These are phyloP conservation scores for Shargacucullia verbasci DNA, from an alignment of 2,888 invertebrate genomes.

Conservation along the genomic window DNA sequence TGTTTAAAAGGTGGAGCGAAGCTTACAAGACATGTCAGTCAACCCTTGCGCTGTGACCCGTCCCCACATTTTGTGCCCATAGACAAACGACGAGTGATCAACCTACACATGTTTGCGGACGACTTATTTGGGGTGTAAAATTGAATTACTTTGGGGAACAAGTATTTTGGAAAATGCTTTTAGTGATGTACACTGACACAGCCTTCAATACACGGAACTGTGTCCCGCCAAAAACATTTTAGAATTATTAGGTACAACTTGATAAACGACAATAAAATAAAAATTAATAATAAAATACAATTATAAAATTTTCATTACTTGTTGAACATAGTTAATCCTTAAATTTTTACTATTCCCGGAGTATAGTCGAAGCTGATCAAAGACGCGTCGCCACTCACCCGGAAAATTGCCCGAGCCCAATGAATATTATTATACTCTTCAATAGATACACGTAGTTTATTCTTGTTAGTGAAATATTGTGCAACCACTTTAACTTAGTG, in stretches of 20 bases:
- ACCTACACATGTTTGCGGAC: slow-evolving; percentile 67
- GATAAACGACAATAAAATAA: no score
- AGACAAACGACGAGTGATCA: slow-evolving; percentile 66
- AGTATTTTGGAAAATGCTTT: slow-evolving; percentile 75
- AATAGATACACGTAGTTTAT: slow-evolving; percentile 84
- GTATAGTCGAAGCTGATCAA: slow-evolving; percentile 82
- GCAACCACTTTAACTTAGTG: slow-evolving; percentile 44
- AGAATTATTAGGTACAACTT: neutral
- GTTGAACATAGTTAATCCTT: slow-evolving; percentile 72
- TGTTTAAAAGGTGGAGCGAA: slow-evolving; percentile 69
- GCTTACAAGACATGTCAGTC: slow-evolving; percentile 67
- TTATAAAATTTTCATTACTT: slow-evolving; percentile 51
- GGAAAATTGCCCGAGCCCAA: slow-evolving; percentile 88
- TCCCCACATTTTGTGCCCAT: slow-evolving; percentile 53
- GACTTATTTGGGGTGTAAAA: slow-evolving; percentile 78
- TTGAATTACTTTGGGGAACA: slow-evolving; percentile 73
- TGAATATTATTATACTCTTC: slow-evolving; percentile 89
- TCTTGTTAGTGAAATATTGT: slow-evolving; percentile 75
- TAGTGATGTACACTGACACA: slow-evolving; percentile 60
- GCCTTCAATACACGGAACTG: slow-evolving; percentile 32
- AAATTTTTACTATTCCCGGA: slow-evolving; percentile 79
- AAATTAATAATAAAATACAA: slow-evolving; percentile 13
- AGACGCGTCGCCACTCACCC: slow-evolving; percentile 83
- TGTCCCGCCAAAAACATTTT: slow-evolving; percentile 3
- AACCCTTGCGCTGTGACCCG: slow-evolving; percentile 66